phyloP scores from a whole-genome alignment of 2,888 invertebrate species.

The Dioctria linearis region DNA sequence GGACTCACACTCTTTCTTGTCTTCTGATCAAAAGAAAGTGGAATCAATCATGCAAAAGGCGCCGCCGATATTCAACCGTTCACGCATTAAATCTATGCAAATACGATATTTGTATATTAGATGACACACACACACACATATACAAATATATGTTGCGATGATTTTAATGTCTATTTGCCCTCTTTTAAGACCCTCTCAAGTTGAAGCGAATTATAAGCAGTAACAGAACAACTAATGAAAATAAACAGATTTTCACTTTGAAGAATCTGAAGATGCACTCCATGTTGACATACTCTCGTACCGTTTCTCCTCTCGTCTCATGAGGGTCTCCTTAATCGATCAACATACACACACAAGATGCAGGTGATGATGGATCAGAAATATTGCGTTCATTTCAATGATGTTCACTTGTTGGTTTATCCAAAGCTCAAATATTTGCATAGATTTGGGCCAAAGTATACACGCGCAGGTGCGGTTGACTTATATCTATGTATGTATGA shows the following conservation, averaged over 20 bases:
- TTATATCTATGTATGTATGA: not conserved
- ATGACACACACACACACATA: no score
- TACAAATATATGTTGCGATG: not conserved
- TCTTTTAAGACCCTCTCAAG: slow-evolving; percentile 53
- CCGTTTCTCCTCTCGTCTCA: not conserved
- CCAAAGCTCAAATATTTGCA: slow-evolving; percentile 44
- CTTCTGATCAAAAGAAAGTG: slow-evolving; percentile 40
- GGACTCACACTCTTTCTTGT: not conserved
- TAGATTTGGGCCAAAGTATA: not conserved
- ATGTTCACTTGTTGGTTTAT: slow-evolving; percentile 9
- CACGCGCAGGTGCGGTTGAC: not conserved
- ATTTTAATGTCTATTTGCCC: slow-evolving; percentile 51
- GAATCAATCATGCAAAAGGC: slow-evolving; percentile 53
- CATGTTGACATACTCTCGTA: slow-evolving; percentile 52
- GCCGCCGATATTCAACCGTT: slow-evolving; percentile 56
- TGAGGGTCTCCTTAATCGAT: slow-evolving; percentile 4
- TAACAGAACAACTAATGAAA: slow-evolving; percentile 45
- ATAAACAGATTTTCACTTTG: slow-evolving; percentile 55
- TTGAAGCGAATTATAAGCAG: slow-evolving; percentile 51
- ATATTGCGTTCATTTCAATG: slow-evolving; percentile 21
- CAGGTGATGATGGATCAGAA: slow-evolving; percentile 54
- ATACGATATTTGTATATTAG: not conserved
- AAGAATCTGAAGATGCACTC: slow-evolving; percentile 57
- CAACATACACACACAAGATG: not conserved
- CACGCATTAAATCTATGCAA: slow-evolving; percentile 55